Base-by-base conservation (phyloP, 2,888 invertebrate genomes). In the Terebella lapidaria region DNA sequence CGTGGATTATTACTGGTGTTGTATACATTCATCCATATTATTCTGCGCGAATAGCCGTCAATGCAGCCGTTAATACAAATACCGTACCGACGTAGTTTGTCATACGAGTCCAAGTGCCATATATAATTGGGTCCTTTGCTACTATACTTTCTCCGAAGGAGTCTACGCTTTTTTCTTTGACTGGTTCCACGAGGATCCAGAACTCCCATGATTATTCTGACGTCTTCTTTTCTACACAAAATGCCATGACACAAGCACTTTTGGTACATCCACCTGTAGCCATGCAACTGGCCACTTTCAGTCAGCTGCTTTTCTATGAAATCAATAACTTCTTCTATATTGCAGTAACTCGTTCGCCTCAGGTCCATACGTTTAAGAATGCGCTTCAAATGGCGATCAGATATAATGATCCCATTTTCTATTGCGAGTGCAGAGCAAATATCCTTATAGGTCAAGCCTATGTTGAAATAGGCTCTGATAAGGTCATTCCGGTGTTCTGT, bases 51-150 rank as follows among this genome's bases (percentile, higher is more conserved):
- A 58, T 55, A 67, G 5, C 65, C 62, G 54, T 67, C 63, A 15
- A 66, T 64, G 45, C 63, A 65, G 15, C 67, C 68, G 49, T 63
- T 63, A 26, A 68, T 64, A 46, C 63, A 67, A 24, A 68, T 57
- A 1, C 69, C 66, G 51, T 35, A 69, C 15, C 63, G 66, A 27
- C 60, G 60, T 22, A 64, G 47, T 45, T 67, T 68, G 24, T 68
- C 68, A 59, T 67, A 67, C 1, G 58, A 56, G 51, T 68, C 65
- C 2, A 68, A n/a, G 45, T 68, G 67, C 65, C 64, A 67, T 25
- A 65, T 27, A 26, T 54, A 60, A 28, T 68, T 64, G 15, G 67
- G 68, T 1, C 67, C 64, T 42, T 54, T 42, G n/a, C 54, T 49
- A 22, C 3, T 45, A 49, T 67, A 68, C n/a, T 24, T 49, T 10